Evolutionary conservation across 2,113 vertebrate genomes (phyloP).

Genomic region (Onychostruthus taczanowskii): DNA sequence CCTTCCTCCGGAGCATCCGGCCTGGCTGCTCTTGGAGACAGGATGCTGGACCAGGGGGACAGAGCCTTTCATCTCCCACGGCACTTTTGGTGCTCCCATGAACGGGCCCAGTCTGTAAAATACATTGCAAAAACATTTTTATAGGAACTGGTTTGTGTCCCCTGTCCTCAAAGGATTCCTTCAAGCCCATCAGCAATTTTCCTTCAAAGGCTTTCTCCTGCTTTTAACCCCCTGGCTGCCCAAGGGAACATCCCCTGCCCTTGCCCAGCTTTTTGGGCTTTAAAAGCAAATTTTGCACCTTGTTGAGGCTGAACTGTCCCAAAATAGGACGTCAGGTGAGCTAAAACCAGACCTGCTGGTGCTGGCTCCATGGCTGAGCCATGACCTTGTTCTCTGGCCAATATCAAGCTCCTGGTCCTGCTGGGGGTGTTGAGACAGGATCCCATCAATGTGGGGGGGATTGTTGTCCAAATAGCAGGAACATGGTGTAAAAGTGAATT

Average conservation of each 20-base stretch:
- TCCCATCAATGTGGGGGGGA: accelerated
- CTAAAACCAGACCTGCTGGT: neutral
- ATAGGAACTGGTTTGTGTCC: neutral
- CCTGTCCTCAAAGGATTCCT: neutral
- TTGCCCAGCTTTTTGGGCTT: neutral
- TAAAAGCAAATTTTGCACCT: neutral
- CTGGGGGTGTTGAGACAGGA: neutral
- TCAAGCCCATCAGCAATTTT: neutral
- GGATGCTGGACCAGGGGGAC: constrained; percentile 18
- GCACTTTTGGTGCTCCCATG: neutral
- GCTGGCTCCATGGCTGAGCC: neutral
- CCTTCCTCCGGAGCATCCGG: neutral
- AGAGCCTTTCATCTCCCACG: neutral
- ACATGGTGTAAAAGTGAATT: neutral
- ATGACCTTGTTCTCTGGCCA: neutral
- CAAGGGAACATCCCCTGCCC: accelerated
- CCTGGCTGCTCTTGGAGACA: neutral
- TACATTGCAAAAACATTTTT: neutral
- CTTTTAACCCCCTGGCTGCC: neutral
- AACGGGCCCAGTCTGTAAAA: neutral
- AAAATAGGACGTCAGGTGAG: neutral
- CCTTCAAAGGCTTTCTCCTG: neutral
- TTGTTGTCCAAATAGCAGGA: neutral
- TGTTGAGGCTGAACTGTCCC: neutral
- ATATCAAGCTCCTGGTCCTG: neutral